phyloP scores from a whole-genome alignment of 2,113 vertebrate genomes.

The Mandrillus leucophaeus region DNA sequence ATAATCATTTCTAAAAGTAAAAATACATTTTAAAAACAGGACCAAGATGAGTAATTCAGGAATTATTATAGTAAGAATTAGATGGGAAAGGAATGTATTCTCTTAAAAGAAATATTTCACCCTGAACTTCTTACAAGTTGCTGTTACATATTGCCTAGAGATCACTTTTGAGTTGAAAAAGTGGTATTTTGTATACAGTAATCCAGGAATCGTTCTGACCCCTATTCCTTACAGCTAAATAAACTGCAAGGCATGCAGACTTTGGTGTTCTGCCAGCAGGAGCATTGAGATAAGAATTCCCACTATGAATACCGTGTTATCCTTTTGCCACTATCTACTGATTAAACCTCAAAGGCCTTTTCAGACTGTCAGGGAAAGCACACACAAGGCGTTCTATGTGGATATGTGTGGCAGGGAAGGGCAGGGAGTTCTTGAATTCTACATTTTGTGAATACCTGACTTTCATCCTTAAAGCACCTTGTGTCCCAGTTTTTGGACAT shows the following conservation, averaged over 20 bases:
- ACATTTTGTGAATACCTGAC: slow-evolving; percentile 25
- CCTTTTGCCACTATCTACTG: slow-evolving; percentile 66
- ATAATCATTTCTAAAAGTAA: neutral
- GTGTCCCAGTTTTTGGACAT: neutral
- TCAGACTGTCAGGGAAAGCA: slow-evolving; percentile 61
- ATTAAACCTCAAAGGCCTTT: slow-evolving; percentile 74
- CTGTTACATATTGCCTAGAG: neutral
- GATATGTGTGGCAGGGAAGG: slow-evolving; percentile 59
- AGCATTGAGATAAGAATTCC: slow-evolving; percentile 74
- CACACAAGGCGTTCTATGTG: slow-evolving; percentile 16
- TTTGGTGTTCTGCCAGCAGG: slow-evolving; percentile 37
- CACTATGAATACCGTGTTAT: slow-evolving; percentile 58
- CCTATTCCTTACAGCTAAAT: slow-evolving; percentile 66
- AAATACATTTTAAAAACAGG: neutral
- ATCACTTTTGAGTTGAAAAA: slow-evolving; percentile 55
- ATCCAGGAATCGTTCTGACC: slow-evolving; percentile 47
- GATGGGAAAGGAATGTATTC: neutral
- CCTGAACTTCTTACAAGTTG: slow-evolving; percentile 21
- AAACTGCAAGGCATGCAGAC: slow-evolving; percentile 48
- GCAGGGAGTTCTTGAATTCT: slow-evolving; percentile 62
- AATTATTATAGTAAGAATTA: neutral
- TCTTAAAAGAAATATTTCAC: slow-evolving; percentile 32
- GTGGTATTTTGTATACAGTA: slow-evolving; percentile 36
- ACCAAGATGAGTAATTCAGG: neutral
- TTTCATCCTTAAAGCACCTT: slow-evolving; percentile 60